Base-by-base conservation (phyloP, 1,140 invertebrate species). In the Piezodorus guildinii region DNA sequence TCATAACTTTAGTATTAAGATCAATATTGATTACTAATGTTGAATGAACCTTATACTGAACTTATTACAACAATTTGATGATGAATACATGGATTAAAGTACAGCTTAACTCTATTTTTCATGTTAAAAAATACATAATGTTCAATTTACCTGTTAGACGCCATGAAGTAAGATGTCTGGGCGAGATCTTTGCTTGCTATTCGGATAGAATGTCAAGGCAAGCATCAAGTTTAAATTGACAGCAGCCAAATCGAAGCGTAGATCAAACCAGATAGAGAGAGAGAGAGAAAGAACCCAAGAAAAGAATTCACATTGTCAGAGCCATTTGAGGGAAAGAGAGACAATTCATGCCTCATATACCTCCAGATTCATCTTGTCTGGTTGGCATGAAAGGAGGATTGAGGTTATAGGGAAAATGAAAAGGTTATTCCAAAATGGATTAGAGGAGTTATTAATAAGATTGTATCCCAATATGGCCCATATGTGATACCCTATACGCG, bases 101-200 rank as follows among this genome's bases (percentile, higher is more conserved):
- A 51, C 14, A 5, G 46, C 46, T 21, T n/a, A 17, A 51, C 14
- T 51, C 6, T 51, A 5, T 30, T 30, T 30, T 30, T 30, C 30
- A 30, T 30, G 9, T 14, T 46, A 46, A n/a, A 61, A 60, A 62
- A n/a, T n/a, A n/a, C 16, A 60, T 10, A 15, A 60, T 30, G 5
- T 34, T 60, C 16, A 25, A n/a, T 19, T 73, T 77, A 90, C 88
- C 88, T 92, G 78, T 96, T 97, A 49, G 94, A 96, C 67, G 95
- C 94, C 87, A 97, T 90, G 75, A 96, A 95, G 79, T 98, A 98
- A 0, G 94, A 95, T 44, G 93, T 96, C 77, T 97, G 92, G 43
- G 94, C 91, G 68, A 98, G 80, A 76, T 97, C 94, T 78, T 96
- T 96, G 71, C 87, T 88, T 54, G 91, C 91, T 94, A 81, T 67